phyloP scores from a whole-genome alignment of 53 echinoderm and acorn worm genomes.

The Henricia sp. region DNA sequence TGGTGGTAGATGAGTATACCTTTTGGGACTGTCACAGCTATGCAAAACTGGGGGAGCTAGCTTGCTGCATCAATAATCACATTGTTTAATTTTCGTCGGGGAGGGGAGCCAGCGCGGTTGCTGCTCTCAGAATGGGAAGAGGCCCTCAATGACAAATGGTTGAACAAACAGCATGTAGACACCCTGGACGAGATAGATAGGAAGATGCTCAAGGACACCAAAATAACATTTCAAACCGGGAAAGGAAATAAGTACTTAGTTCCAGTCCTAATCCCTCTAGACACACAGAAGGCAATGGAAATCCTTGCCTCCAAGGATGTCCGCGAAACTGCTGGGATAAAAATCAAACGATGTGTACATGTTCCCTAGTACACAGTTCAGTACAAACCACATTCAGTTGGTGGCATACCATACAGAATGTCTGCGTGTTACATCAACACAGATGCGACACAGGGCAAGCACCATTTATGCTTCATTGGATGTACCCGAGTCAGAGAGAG shows the following conservation, averaged over 20 bases:
- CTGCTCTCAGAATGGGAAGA: not conserved
- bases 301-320: not conserved
- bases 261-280: conserved; percentile 19
- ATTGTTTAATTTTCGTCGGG: no score
- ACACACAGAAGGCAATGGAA: not conserved
- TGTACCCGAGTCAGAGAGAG: not conserved
- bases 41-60: conserved; percentile 33
- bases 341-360: not conserved
- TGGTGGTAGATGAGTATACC: not conserved
- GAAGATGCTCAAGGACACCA: not conserved
- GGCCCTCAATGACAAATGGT: not conserved
- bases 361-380: not conserved
- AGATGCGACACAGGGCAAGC: not conserved
- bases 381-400: conserved; percentile 14
- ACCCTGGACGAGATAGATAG: not conserved
- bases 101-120: not conserved
- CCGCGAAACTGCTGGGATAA: conserved; percentile 4
- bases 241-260: no score
- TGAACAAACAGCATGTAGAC: not conserved
- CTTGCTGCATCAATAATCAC: conserved; percentile 4
- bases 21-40: conserved; percentile 7
- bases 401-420: conserved; percentile 23
- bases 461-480: not conserved
- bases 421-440: conserved; percentile 24
- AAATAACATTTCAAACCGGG: not conserved